A percentile compares a stretch with the other conserved stretches of the same genome.
Conservation (phyloP, 2,113 vertebrate species). For the Microcebus griseorufus region DNA sequence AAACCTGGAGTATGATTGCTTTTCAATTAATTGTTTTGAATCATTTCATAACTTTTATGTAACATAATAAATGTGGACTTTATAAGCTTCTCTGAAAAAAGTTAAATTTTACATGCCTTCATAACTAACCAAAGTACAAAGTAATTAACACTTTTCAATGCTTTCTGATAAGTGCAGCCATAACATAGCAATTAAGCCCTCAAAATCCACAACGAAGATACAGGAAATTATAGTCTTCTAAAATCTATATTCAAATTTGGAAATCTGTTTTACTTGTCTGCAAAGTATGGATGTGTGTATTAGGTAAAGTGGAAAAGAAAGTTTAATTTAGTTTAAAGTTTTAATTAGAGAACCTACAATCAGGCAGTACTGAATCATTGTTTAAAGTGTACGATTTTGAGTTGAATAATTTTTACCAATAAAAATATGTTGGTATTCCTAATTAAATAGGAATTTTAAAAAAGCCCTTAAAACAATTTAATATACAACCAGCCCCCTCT, state of each 20-base stretch:
- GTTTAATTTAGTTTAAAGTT: constrained; percentile 60
- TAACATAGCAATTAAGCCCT: constrained; percentile 85
- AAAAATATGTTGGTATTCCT: constrained; percentile 3
- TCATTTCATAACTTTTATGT: constrained; percentile 84
- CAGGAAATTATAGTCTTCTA: constrained; percentile 81
- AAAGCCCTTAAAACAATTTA: constrained; percentile 18
- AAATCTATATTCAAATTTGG: constrained; percentile 75
- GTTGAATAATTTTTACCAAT: constrained; percentile 10
- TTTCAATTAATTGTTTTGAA: constrained; percentile 85
- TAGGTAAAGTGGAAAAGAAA: constrained; percentile 62
- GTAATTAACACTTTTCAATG: constrained; percentile 87
- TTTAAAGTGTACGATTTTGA: background rate
- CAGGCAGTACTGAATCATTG: background rate
- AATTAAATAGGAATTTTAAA: constrained; percentile 23
- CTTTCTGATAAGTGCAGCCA: constrained; percentile 83
- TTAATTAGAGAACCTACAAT: constrained; percentile 54
- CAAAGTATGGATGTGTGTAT: background rate
- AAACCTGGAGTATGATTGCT: constrained; percentile 73
- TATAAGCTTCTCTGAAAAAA: constrained; percentile 84
- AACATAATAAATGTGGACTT: constrained; percentile 84
- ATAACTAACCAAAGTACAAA: constrained; percentile 83
- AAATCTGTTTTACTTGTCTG: constrained; percentile 68
- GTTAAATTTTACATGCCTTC: constrained; percentile 84
- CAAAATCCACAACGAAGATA: constrained; percentile 79
- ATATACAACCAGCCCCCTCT: background rate